Base-by-base conservation (phyloP, 2,888 invertebrate genomes). In the Enoplolaimus lenunculus region DNA sequence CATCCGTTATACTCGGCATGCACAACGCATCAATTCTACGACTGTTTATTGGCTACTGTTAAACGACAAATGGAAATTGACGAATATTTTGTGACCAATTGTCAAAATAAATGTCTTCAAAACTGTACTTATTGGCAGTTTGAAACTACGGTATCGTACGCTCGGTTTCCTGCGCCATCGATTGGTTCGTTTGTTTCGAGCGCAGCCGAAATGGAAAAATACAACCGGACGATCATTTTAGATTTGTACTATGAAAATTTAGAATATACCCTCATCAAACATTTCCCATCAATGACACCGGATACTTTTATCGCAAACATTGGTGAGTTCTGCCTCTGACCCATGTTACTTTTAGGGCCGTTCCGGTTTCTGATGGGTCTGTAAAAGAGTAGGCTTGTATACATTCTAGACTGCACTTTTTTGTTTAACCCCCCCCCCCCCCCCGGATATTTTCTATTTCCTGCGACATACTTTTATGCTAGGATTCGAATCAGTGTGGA, bases 81-180 rank as follows among this genome's bases (percentile, higher is more conserved):
- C 26, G 64, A 62, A 33, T 62, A 62, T 33, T 29, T n/a, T 7
- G 64, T 13, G 7, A 62, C 13, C 7, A n/a, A 26, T n/a, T 78
- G 78, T 69, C 75, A 75, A 71, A 71, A 71, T 3, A 70, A 74
- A 30, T 78, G 78, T 70, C 73, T 74, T 29, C 73, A 77, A 1
- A 77, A 77, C 1, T 78, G 78, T 60, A 71, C 73, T 13, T 76
- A 77, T 34, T 77, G 77, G 77, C 73, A 74, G 16, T 78, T 76
- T 69, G 70, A 73, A 69, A 75, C 76, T 69, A 73, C 75, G 65
- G 72, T 77, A 30, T 76, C 76, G 71, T 77, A 76, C 69, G 76
- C 76, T 7, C 74, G 71, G 29, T 76, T 77, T 68, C 77, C 70
- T 3, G n/a, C n/a, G n/a, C n/a, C n/a, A n/a, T n/a, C n/a, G n/a